Base-by-base conservation (phyloP, 2,888 invertebrate genomes). In the Archips crataeganus region DNA sequence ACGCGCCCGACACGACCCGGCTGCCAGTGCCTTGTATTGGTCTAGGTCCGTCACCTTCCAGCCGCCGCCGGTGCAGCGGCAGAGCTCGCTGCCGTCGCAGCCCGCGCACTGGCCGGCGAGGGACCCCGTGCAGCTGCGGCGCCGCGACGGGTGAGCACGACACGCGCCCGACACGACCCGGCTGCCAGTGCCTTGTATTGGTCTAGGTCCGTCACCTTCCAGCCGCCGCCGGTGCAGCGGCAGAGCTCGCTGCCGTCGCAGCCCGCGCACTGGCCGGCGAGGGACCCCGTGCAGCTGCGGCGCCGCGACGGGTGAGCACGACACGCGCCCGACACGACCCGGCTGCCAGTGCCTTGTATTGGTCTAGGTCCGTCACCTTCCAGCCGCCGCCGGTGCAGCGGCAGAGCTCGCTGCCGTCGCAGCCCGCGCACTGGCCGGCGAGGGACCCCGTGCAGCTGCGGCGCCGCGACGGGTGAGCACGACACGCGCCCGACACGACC, bases 191-290 rank as follows among this genome's bases (percentile, higher is more conserved):
- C n/a, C n/a, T n/a, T n/a, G n/a, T n/a, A n/a, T n/a, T n/a, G n/a
- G n/a, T n/a, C n/a, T n/a, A n/a, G n/a, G n/a, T n/a, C n/a, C n/a
- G n/a, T n/a, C n/a, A n/a, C n/a, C n/a, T 8, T 2, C 15, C 51
- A 78, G 77, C 77, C 86, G 57, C 79, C 84, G 23, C 79, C 78
- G n/a, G 91, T 94, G 74, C 91, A 89, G 83, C 95, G 97, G 11
- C 98, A 98, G 95, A 96, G 96, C 65, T 98, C 97, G 6, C 89
- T 98, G 79, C 98, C 98, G 0, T 97, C 97, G 84, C 97, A 96
- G 32, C 81, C 84, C 13, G 97, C 97, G 77, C 95, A 95, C 82
- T 96, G 96, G 96, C 95, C 95, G 11, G 45, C 11, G 32, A 11
- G 23, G 1, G 70, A 70, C 65, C 6, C 11, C 8, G 87, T 84